Conservation (phyloP, 35 echinoderm and acorn worm species). For the Apostichopus parvimensis region DNA sequence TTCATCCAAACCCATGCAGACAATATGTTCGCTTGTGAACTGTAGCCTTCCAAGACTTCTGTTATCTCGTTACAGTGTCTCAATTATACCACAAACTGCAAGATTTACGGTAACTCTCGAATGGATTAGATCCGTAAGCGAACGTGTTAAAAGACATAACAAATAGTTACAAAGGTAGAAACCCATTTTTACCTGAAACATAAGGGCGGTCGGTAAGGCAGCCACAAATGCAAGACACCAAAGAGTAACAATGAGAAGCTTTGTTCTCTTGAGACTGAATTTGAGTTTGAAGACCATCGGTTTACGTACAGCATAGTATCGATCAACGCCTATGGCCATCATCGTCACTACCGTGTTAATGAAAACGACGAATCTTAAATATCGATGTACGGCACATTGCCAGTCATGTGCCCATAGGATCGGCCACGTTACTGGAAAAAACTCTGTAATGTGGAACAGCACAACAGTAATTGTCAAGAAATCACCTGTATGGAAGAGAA, state of each 20-base stretch:
- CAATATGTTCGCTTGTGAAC: too few relatives aligned
- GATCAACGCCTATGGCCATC: constrained; percentile 86
- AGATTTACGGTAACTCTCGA: too few relatives aligned
- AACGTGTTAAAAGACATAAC: too few relatives aligned
- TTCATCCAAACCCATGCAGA: too few relatives aligned
- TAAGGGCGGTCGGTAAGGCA: constrained; percentile 68
- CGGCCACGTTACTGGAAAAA: constrained; percentile 79
- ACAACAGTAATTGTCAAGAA: constrained; percentile 70
- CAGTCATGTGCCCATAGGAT: constrained; percentile 68
- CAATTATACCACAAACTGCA: too few relatives aligned
- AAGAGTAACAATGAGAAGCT: constrained; percentile 53
- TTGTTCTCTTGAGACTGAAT: constrained; percentile 69
- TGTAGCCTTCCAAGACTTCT: too few relatives aligned
- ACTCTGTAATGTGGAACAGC: constrained; percentile 88
- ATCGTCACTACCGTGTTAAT: constrained; percentile 82
- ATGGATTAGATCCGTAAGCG: too few relatives aligned
- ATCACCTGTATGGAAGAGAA: constrained; percentile 57
- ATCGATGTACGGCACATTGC: constrained; percentile 78
- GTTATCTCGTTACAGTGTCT: too few relatives aligned
- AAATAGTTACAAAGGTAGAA: too few relatives aligned
- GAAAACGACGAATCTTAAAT: constrained; percentile 78
- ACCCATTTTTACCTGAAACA: constrained; percentile 72
- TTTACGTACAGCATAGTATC: constrained; percentile 80
- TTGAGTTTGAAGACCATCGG: constrained; percentile 67
- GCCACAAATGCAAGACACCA: constrained; percentile 61